phyloP scores from a whole-genome alignment of 2,797 vertebrate genomes.

The Macropus fuliginosus region DNA sequence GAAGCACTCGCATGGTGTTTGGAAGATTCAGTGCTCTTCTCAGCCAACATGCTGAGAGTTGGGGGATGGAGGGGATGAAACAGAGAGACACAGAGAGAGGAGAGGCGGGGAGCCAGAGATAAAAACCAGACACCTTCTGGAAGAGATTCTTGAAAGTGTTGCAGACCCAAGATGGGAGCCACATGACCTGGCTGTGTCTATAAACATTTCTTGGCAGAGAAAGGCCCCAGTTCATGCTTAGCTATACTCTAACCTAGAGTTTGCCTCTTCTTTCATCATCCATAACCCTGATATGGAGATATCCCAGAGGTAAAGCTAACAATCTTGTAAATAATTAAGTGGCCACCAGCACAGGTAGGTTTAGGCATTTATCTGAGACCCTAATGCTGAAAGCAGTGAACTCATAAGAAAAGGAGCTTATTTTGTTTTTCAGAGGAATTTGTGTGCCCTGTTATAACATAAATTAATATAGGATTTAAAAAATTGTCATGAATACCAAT shows the following conservation, averaged over 20 bases:
- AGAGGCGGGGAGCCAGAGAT: slow-evolving; percentile 22
- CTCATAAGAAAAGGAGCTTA: neutral
- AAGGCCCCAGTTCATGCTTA: neutral
- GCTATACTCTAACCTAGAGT: neutral
- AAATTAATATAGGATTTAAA: neutral
- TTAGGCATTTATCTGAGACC: neutral
- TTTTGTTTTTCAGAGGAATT: neutral
- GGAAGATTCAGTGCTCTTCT: neutral
- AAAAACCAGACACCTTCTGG: slow-evolving; percentile 46
- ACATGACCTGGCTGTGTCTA: neutral
- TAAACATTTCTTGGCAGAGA: slow-evolving; percentile 8
- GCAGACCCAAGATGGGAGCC: neutral
- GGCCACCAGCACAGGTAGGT: neutral
- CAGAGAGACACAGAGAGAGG: neutral
- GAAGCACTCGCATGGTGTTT: neutral
- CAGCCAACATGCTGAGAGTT: slow-evolving; percentile 15
- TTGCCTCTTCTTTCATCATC: neutral
- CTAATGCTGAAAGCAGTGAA: neutral
- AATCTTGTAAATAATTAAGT: neutral
- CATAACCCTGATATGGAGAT: neutral
- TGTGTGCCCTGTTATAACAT: neutral
- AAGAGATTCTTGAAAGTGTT: slow-evolving; percentile 33
- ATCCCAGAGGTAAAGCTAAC: neutral
- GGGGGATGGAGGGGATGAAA: neutral
- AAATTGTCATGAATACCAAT: neutral